These are phyloP conservation scores for Nasonia longicornis DNA, from an alignment of 1,140 invertebrate genomes.

Conservation along the genomic window DNA sequence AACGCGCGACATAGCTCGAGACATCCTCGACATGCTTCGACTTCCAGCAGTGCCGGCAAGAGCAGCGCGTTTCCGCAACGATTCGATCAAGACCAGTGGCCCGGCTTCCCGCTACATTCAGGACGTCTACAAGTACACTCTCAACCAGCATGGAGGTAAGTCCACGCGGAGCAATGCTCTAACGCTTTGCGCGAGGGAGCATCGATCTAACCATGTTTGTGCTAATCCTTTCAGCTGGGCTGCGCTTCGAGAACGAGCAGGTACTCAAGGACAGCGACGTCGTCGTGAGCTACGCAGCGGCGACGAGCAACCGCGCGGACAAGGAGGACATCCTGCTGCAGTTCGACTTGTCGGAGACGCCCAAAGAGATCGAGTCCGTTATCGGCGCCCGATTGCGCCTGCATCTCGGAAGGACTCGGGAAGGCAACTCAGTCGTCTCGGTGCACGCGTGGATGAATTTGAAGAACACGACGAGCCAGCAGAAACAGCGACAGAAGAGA, in stretches of 20 bases:
- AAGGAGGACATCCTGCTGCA: conserved; percentile 72
- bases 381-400: conserved; percentile 85
- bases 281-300: conserved; percentile 69
- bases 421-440: neutral
- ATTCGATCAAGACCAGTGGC: conserved; percentile 69
- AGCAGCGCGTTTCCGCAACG: conserved; percentile 49
- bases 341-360: conserved; percentile 87
- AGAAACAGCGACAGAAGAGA: conserved; percentile 51
- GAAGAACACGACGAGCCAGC: conserved; percentile 47
- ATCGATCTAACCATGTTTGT: neutral
- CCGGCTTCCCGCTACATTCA: conserved; percentile 87
- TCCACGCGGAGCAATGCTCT: neutral
- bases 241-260: neutral
- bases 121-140: conserved; percentile 81
- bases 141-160: conserved; percentile 73
- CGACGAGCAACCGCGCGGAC: conserved; percentile 71
- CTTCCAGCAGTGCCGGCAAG: conserved; percentile 76
- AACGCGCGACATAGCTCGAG: conserved; percentile 80
- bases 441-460: conserved; percentile 43
- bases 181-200: neutral
- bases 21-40: conserved; percentile 86
- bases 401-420: conserved; percentile 70
- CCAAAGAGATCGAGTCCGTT: conserved; percentile 75
- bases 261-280: conserved; percentile 74
- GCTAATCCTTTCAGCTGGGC: neutral